phyloP scores from a whole-genome alignment of 2,888 invertebrate genomes.

The Pandemis corylana region DNA sequence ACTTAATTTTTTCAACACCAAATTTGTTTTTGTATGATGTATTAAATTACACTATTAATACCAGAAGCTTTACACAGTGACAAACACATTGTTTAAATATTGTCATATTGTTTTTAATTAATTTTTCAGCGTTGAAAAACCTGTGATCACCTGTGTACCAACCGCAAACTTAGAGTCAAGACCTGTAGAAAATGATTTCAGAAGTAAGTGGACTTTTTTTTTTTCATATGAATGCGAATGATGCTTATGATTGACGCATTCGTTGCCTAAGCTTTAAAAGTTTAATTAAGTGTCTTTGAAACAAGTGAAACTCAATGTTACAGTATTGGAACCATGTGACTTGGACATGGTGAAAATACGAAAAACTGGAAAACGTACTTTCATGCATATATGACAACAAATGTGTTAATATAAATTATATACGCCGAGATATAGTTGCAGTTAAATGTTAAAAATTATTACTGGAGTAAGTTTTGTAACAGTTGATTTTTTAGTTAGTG shows the following conservation, averaged over 20 bases:
- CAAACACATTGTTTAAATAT: no score
- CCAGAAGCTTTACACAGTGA: no score
- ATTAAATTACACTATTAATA: no score
- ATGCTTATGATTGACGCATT: neutral
- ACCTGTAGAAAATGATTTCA: slow-evolving; percentile 20
- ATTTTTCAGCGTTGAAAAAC: slow-evolving; percentile 43
- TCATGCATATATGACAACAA: neutral
- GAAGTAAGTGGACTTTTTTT: slow-evolving; percentile 19
- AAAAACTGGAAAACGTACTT: no score
- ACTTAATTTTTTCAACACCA: no score
- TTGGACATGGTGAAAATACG: neutral
- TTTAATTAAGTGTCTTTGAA: neutral
- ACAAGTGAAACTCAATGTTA: no score
- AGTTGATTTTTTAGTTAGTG: neutral
- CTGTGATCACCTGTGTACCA: slow-evolving; percentile 42
- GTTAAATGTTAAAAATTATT: no score
- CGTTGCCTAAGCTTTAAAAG: neutral
- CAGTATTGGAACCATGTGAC: no score
- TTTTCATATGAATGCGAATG: slow-evolving; percentile 25
- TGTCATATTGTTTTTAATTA: neutral
- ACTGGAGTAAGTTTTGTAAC: no score
- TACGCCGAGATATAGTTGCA: neutral
- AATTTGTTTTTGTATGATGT: neutral
- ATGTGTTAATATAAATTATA: neutral
- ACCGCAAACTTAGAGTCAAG: slow-evolving; percentile 41